Conservation (phyloP, 2,797 vertebrate genomes). For the Acrossocheilus wenchowensis region DNA sequence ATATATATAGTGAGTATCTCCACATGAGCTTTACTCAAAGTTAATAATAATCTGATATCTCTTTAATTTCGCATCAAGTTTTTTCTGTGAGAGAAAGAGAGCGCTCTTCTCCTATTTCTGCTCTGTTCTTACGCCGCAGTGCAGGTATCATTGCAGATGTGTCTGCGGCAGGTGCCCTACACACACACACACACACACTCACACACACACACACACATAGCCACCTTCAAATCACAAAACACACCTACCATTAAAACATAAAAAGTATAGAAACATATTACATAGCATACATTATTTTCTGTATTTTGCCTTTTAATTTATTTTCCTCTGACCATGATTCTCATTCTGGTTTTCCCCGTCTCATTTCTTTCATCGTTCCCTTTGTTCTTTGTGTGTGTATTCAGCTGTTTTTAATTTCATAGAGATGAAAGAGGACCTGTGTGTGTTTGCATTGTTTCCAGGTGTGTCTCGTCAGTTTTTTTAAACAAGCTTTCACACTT, state of each 20-base stretch:
- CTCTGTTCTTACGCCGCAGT: constrained; percentile 38
- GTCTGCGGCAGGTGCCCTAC: constrained; percentile 37
- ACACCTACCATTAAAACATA: not conserved
- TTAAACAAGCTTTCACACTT: not conserved
- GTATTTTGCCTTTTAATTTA: not conserved
- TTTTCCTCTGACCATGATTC: not conserved
- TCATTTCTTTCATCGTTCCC: not conserved
- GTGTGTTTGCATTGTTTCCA: constrained; percentile 4
- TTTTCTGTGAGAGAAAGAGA: not conserved
- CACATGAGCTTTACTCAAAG: constrained; percentile 14
- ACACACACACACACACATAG: not conserved
- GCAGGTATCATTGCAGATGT: constrained; percentile 52
- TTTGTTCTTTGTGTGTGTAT: constrained; percentile 18
- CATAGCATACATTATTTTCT: not conserved
- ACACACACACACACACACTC: constrained; percentile 15
- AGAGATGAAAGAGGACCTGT: constrained; percentile 26
- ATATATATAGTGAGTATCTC: not conserved
- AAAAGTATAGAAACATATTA: not conserved
- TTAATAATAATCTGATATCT: constrained; percentile 3
- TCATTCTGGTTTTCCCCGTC: not conserved
- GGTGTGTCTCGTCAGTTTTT: not conserved
- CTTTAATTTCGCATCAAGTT: not conserved
- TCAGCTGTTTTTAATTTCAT: constrained; percentile 8
- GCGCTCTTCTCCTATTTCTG: constrained; percentile 23
- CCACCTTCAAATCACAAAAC: not conserved